phyloP scores from a whole-genome alignment of 2,797 vertebrate genomes.

The Mormyrus proboscirostris region DNA sequence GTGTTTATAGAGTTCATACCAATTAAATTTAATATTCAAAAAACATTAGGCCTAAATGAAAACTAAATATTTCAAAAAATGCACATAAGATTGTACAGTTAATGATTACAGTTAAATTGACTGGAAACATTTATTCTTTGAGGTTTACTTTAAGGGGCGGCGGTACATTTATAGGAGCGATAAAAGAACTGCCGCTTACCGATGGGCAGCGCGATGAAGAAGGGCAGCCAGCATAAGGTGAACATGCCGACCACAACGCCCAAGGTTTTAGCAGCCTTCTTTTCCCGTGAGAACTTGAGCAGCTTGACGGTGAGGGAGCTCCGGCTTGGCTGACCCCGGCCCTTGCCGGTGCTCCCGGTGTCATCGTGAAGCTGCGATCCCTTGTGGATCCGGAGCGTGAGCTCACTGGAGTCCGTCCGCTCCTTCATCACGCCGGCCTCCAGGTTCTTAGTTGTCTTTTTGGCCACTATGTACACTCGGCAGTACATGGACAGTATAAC shows the following conservation, averaged over 20 bases:
- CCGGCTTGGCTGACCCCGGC: slow-evolving; percentile 70
- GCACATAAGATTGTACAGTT: background rate
- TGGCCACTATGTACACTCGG: slow-evolving; percentile 89
- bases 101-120: background rate
- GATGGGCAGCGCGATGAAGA: slow-evolving; percentile 85
- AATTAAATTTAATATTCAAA: background rate
- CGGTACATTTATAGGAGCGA: background rate
- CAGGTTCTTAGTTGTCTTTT: slow-evolving; percentile 91
- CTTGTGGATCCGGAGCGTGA: slow-evolving; percentile 89
- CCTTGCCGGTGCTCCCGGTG: slow-evolving; percentile 37
- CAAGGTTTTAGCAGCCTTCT: slow-evolving; percentile 89
- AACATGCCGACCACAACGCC: slow-evolving; percentile 94
- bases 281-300: slow-evolving; percentile 88
- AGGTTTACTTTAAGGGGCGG: background rate
- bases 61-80: background rate
- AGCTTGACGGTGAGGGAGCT: slow-evolving; percentile 87
- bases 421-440: slow-evolving; percentile 94
- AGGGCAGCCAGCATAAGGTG: slow-evolving; percentile 87
- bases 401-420: slow-evolving; percentile 84
- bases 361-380: slow-evolving; percentile 78
- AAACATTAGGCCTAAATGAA: background rate
- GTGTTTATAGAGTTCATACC: background rate
- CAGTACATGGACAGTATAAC: slow-evolving; percentile 95
- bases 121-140: background rate
- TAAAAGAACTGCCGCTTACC: slow-evolving; percentile 60